phyloP scores from a whole-genome alignment of 1,140 invertebrate genomes.

The Olivierus martensii region DNA sequence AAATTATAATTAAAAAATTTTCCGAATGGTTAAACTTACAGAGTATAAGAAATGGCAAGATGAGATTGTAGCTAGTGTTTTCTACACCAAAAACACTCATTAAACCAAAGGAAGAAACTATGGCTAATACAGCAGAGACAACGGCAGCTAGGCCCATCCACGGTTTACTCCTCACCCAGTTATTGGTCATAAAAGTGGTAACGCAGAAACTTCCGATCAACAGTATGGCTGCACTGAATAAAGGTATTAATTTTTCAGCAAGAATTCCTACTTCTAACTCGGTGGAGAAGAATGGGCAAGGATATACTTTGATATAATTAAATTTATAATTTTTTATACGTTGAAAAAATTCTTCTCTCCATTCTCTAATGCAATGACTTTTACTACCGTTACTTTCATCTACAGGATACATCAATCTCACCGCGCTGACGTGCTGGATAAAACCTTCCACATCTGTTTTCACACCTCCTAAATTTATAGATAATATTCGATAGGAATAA shows the following conservation, averaged over 20 bases:
- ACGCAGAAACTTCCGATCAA: conserved; percentile 49
- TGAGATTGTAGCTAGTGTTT: conserved; percentile 89
- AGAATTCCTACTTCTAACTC: conserved; percentile 79
- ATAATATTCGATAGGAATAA: conserved; percentile 65
- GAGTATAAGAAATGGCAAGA: conserved; percentile 85
- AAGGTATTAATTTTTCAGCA: conserved; percentile 69
- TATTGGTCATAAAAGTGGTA: conserved; percentile 54
- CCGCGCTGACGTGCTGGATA: conserved; percentile 56
- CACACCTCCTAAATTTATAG: conserved; percentile 69
- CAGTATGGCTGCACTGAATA: conserved; percentile 68
- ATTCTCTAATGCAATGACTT: conserved; percentile 53
- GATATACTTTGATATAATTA: conserved; percentile 60
- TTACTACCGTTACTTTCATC: conserved; percentile 57
- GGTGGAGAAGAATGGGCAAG: conserved; percentile 69
- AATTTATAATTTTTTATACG: conserved; percentile 58
- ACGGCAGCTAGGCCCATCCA: conserved; percentile 82
- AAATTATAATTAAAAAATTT: too few relatives aligned
- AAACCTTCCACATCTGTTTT: conserved; percentile 52
- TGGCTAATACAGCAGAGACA: conserved; percentile 74
- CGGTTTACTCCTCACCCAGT: conserved; percentile 76
- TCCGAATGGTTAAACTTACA: conserved; percentile 47
- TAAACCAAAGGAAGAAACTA: conserved; percentile 71
- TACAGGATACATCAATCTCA: conserved; percentile 71
- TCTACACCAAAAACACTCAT: conserved; percentile 76
- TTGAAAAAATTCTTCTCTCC: conserved; percentile 69